Evolutionary conservation across 37 sponge, comb jelly and placozoan species (phyloP).

Genomic region (Aphrocallistes beatrix): DNA sequence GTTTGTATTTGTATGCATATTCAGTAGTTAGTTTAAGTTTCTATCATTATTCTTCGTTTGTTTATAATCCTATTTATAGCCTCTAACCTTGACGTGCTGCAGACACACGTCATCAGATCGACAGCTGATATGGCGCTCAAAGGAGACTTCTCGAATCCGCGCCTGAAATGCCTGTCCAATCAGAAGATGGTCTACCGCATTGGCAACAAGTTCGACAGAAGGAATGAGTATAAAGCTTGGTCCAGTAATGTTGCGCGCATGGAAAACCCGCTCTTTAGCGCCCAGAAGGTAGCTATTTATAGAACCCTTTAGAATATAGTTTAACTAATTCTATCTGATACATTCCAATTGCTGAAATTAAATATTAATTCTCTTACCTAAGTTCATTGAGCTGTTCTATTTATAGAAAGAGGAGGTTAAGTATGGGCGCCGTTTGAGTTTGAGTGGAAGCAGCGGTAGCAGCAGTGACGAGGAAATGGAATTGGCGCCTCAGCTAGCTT

Average conservation of each 20-base stretch:
- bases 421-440: not conserved
- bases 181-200: constrained; percentile 53
- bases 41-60: too few relatives aligned
- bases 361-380: too few relatives aligned
- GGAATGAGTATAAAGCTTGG: not conserved
- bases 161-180: constrained; percentile 33
- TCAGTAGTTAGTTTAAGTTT: not conserved
- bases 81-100: constrained; percentile 46
- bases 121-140: constrained; percentile 59
- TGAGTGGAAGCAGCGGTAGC: not conserved
- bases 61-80: constrained; percentile 22
- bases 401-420: not conserved
- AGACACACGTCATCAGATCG: constrained; percentile 49
- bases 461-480: not conserved
- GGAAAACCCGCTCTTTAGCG: not conserved
- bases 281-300: constrained; percentile 10
- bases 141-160: constrained; percentile 57
- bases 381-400: too few relatives aligned
- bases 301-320: too few relatives aligned
- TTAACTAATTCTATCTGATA: too few relatives aligned
- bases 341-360: too few relatives aligned
- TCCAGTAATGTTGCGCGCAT: not conserved
- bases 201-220: constrained; percentile 25
- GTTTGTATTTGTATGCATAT: not conserved
- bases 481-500: not conserved